Evolutionary conservation across 2,113 vertebrate genomes (phyloP).

Genomic region (Anolis sagrei): DNA sequence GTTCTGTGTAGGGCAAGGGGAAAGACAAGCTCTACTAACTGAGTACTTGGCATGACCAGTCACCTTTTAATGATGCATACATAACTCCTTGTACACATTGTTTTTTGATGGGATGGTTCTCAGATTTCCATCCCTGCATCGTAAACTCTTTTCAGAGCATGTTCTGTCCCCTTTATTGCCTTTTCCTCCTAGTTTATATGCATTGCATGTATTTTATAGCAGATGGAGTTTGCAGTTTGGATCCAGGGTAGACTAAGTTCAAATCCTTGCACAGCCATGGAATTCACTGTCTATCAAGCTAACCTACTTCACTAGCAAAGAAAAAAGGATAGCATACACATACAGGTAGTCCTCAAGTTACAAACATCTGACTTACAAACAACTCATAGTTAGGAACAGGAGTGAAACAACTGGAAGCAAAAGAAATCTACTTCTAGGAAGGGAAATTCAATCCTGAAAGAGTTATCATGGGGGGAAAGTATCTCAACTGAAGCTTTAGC

Average conservation of each 20-base stretch:
- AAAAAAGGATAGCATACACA: slow-evolving; percentile 56
- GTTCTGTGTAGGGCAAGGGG: slow-evolving; percentile 43
- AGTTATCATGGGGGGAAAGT: no score
- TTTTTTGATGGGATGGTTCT: slow-evolving; percentile 47
- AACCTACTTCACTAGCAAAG: slow-evolving; percentile 21
- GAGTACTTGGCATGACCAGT: slow-evolving; percentile 36
- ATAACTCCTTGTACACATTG: slow-evolving; percentile 48
- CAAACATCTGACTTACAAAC: no score
- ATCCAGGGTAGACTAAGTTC: not conserved
- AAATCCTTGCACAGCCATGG: not conserved
- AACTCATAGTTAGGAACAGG: no score
- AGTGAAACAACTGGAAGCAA: no score
- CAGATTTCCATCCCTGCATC: slow-evolving; percentile 55
- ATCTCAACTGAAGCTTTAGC: no score
- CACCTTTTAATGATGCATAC: slow-evolving; percentile 15
- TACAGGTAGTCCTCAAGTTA: no score
- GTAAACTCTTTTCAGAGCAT: not conserved
- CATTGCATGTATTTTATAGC: not conserved
- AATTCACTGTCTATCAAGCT: not conserved
- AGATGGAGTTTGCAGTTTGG: not conserved
- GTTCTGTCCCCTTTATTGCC: not conserved
- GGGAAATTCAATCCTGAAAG: no score
- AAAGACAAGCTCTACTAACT: slow-evolving; percentile 36
- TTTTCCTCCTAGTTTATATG: not conserved
- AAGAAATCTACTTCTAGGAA: no score